Base-by-base conservation (phyloP, 2,113 vertebrate genomes). In the Cyrtonyx montezumae region DNA sequence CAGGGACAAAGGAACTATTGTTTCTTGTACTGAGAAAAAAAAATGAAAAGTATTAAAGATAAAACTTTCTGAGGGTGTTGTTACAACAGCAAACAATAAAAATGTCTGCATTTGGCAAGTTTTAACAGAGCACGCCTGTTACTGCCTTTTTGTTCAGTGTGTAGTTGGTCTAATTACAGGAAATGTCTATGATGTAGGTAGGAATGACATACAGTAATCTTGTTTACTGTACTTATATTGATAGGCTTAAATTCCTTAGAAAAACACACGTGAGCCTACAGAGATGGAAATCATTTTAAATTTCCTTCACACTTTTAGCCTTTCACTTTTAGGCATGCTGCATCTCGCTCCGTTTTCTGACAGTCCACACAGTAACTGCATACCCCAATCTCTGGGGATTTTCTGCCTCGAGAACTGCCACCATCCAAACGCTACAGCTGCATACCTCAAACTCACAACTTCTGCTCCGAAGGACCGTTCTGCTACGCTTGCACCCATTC, bases 201-300 rank as follows among this genome's bases (percentile, higher is more conserved):
- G 43, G 74, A 87, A 49, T 76, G 75, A 84, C 93, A 93, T 20
- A 49, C 74, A 75, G 49, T 91, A 91, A 92, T 92, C 83, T 94
- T 85, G 90, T 67, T 95, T 88, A 94, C 78, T 30, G 43, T 51
- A 69, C 74, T 93, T 94, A 91, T 2, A 84, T 84, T 91, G 96
- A 93, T 86, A 89, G 63, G 49, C 80, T 79, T 94, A 94, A 93
- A 93, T 83, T 81, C 87, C 63, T 89, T 66, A 63, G 30, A n/a
- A 67, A 83, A 91, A 51, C 2, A 5, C 59, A 36, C 2, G 9
- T 48, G 84, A 48, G 30, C 65, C 63, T 12, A 45, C 20, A n/a
- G 45, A 81, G 71, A 46, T 74, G 11, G 53, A 78, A 91, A 67
- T 32, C 15, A 36, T 79, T 88, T 62, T 87, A 43, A 79, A 83